These are phyloP conservation scores for Ceyx margarethae DNA, from an alignment of 2,113 vertebrate genomes.

Conservation along the genomic window DNA sequence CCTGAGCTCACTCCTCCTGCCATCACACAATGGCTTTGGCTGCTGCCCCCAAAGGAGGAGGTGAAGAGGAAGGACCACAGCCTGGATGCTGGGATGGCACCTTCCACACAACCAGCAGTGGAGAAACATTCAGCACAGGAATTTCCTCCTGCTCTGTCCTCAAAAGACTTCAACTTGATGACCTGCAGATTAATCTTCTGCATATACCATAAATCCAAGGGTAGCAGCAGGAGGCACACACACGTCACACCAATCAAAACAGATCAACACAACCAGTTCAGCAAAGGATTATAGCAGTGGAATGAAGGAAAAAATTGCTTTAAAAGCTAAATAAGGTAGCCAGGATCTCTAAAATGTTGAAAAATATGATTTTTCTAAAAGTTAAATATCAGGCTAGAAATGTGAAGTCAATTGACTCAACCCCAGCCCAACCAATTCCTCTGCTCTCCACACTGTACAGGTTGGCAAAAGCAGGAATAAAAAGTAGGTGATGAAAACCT, in stretches of 20 bases:
- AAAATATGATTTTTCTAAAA: not conserved
- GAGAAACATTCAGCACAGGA: not conserved
- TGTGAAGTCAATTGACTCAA: not conserved
- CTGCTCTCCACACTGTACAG: not conserved
- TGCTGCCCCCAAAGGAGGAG: too few species aligned
- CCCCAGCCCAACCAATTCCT: not conserved
- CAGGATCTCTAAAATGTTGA: not conserved
- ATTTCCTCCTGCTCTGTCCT: conserved; percentile 13
- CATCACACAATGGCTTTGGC: not conserved
- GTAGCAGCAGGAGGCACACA: not conserved
- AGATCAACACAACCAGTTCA: not conserved
- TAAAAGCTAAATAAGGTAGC: not conserved
- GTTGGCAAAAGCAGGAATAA: not conserved
- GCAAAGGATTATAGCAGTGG: not conserved
- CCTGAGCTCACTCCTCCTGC: not conserved
- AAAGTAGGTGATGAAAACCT: conserved; percentile 25
- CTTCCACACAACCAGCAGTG: not conserved
- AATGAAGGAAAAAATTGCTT: not conserved
- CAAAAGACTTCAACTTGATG: conserved; percentile 1
- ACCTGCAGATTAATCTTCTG: conserved; percentile 29
- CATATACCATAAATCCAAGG: not conserved
- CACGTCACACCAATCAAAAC: not conserved
- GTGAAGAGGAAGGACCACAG: not conserved
- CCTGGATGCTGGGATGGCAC: not conserved
- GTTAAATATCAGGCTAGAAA: not conserved